These are phyloP conservation scores for Pristis pectinata DNA, from an alignment of 2,797 vertebrate genomes.

Conservation along the genomic window DNA sequence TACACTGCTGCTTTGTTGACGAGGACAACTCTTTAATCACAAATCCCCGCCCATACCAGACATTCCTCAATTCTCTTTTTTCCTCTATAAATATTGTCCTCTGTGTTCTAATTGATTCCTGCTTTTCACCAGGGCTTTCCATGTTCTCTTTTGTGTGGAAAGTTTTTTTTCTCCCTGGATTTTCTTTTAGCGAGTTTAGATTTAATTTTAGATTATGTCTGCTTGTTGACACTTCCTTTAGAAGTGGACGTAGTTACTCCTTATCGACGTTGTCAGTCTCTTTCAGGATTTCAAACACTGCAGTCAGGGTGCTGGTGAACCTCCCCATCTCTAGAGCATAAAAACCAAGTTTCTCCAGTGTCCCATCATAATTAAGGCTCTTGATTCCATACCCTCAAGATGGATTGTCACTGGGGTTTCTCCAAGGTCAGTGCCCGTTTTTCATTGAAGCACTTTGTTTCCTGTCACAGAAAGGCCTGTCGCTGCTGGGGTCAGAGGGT, in stretches of 20 bases:
- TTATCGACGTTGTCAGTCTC: not conserved
- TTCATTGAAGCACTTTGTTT: not conserved
- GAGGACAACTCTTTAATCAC: not conserved
- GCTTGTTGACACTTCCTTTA: not conserved
- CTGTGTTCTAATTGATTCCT: not conserved
- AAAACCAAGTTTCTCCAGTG: not conserved
- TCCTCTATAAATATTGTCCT: not conserved
- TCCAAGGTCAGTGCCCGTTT: not conserved
- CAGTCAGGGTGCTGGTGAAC: not conserved
- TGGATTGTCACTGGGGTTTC: not conserved
- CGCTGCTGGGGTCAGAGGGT: no score
- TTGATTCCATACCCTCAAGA: not conserved
- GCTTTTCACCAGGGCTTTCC: not conserved
- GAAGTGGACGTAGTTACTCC: not conserved
- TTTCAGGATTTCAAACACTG: not conserved
- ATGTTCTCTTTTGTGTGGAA: not conserved
- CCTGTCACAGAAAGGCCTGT: not conserved
- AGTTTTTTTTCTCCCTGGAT: not conserved
- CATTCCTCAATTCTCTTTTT: not conserved
- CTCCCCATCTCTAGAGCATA: not conserved
- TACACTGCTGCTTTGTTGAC: not conserved
- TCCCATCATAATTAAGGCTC: not conserved
- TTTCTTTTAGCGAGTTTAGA: constrained; percentile 17
- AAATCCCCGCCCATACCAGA: not conserved
- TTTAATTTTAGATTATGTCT: constrained; percentile 21